Evolutionary conservation across 2,113 vertebrate species (phyloP).

Genomic region (Aldabrachelys gigantea): DNA sequence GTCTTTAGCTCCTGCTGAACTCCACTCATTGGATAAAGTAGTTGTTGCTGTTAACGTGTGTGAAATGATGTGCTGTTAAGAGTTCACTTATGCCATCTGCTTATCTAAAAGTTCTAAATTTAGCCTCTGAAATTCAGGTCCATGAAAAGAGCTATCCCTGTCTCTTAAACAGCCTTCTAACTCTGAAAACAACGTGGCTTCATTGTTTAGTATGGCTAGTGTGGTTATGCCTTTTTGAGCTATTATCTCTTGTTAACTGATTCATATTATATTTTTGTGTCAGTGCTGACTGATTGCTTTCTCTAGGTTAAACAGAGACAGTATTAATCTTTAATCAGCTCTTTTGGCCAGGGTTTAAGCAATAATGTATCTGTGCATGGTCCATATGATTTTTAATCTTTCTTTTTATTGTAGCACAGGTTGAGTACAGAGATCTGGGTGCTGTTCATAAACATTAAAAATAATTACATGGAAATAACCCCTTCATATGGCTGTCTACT

Average conservation of each 20-base stretch:
- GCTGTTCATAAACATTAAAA: background rate
- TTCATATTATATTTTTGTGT: background rate
- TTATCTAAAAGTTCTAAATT: conserved; percentile 52
- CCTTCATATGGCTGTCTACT: background rate
- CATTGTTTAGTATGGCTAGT: background rate
- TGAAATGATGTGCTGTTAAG: background rate
- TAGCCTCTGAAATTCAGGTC: conserved; percentile 26
- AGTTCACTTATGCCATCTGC: background rate
- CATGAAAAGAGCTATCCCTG: background rate
- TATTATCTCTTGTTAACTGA: background rate
- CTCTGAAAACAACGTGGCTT: background rate
- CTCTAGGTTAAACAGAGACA: background rate
- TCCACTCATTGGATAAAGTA: background rate
- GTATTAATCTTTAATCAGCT: background rate
- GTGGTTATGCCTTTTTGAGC: background rate
- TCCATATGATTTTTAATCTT: background rate
- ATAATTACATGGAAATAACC: background rate
- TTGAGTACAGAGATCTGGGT: background rate
- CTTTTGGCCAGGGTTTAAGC: background rate
- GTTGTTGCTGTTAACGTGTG: background rate
- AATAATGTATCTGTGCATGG: background rate
- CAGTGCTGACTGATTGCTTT: background rate
- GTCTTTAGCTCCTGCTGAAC: background rate
- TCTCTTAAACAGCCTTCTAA: background rate
- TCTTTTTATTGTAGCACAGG: background rate